Base-by-base conservation (phyloP, 2,797 vertebrate species). In the Hafferia zeledoni region DNA sequence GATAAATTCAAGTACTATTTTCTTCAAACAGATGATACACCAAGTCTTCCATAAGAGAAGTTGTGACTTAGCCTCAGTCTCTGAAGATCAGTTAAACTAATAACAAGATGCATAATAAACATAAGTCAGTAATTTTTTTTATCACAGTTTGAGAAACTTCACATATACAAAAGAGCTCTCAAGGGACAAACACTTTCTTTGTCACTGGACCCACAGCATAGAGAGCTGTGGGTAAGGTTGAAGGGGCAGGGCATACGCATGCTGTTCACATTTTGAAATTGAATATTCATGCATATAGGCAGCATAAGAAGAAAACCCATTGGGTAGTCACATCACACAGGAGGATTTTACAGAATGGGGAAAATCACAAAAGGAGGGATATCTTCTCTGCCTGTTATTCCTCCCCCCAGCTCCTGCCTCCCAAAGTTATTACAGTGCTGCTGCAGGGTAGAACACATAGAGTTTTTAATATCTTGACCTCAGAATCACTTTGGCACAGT, bases 221-320 rank as follows among this genome's bases (percentile, higher is more conserved):
- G 23, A 68, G n/a, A 84, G 33, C 31, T 16, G n/a, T 17, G 27
- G 18, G 18, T 47, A 65, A 71, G 68, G 46, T 53, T n/a, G 43
- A 41, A 93, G 61, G 59, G 52, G 50, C 43, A 87, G 44, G 76
- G 61, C n/a, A 93, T 79, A 87, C 49, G 88, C 96, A 97, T 96
- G 95, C 94, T 94, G 72, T 70, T 77, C 63, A 46, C 33, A 37
- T 86, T 71, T 87, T 88, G 30, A 67, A 80, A 81, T 5, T 52
- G 39, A 97, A 97, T 96, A 98, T 97, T 97, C 97, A 97, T 98
- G 97, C 97, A 98, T 96, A 96, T 85, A 95, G 61, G n/a, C 50
- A 49, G 72, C 57, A 22, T 47, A 91, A 70, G 56, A 91, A 89
- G 53, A 81, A 93, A 94, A 89, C 41, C 61, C 43, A 68, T 0